phyloP scores from a whole-genome alignment of 2,888 invertebrate species.

The Stegophylla sp. region DNA sequence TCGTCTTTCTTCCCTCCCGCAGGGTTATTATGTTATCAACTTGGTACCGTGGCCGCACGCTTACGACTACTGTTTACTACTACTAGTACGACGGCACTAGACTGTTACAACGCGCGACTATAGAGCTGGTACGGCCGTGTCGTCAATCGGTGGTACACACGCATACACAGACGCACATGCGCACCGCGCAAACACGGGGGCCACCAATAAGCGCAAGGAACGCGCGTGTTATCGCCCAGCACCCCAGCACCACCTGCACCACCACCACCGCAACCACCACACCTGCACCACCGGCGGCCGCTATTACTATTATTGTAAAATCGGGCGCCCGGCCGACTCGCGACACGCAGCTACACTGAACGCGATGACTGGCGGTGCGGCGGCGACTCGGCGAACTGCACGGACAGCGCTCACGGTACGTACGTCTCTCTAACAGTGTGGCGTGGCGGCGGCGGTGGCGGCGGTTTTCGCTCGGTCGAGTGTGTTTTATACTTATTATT shows the following conservation, averaged over 20 bases:
- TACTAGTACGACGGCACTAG: too few species aligned
- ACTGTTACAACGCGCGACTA: too few species aligned
- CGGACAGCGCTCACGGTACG: neutral
- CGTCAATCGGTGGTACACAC: neutral
- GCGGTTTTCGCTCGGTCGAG: slow-evolving; percentile 46
- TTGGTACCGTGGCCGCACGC: too few species aligned
- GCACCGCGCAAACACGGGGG: neutral
- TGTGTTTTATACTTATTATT: slow-evolving; percentile 36
- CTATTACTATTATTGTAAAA: too few species aligned
- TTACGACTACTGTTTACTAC: too few species aligned
- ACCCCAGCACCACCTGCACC: too few species aligned
- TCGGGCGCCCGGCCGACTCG: slow-evolving; percentile 36
- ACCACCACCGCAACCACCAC: too few species aligned
- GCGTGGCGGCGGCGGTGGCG: slow-evolving; percentile 16
- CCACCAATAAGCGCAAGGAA: neutral
- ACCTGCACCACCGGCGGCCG: too few species aligned
- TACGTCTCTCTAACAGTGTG: too few species aligned
- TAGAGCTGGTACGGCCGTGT: too few species aligned
- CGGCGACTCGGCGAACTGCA: slow-evolving; percentile 49
- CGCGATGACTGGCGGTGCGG: slow-evolving; percentile 10
- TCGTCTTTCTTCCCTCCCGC: too few species aligned
- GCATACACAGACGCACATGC: neutral
- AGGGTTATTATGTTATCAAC: too few species aligned
- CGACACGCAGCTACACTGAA: slow-evolving; percentile 44
- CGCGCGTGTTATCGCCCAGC: slow-evolving; percentile 20